Conservation (phyloP, 2,113 vertebrate genomes). For the Rallus limicola region DNA sequence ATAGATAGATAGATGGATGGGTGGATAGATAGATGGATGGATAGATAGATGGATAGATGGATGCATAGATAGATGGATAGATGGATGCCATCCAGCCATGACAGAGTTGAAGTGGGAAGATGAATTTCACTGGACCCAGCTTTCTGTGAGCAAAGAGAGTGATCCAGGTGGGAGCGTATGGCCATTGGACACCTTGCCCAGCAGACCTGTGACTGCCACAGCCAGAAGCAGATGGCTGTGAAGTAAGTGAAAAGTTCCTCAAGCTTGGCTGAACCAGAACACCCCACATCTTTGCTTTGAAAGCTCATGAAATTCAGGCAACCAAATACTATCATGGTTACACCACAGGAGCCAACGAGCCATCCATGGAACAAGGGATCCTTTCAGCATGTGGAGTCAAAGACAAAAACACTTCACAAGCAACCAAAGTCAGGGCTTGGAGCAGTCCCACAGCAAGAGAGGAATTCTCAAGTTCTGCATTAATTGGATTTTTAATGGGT, state of each 20-base stretch:
- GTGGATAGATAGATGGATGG: no score
- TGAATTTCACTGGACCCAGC: not conserved
- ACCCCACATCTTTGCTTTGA: not conserved
- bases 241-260: not conserved
- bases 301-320: not conserved
- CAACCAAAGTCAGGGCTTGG: not conserved
- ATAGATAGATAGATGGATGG: no score
- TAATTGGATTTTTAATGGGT: constrained; percentile 61
- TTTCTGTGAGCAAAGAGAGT: not conserved
- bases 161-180: fast-evolving
- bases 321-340: not conserved
- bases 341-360: not conserved
- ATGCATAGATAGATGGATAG: no score
- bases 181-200: not conserved
- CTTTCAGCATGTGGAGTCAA: not conserved
- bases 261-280: not conserved
- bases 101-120: not conserved
- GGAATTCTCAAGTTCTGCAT: constrained; percentile 27
- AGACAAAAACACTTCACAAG: not conserved
- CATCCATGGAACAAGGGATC: constrained; percentile 21
- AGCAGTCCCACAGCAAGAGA: constrained; percentile 14
- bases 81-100: not conserved
- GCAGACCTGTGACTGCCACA: not conserved
- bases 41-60: no score
- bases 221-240: not conserved